Conservation (phyloP, 2,888 invertebrate species). For the Aphodius granarius region DNA sequence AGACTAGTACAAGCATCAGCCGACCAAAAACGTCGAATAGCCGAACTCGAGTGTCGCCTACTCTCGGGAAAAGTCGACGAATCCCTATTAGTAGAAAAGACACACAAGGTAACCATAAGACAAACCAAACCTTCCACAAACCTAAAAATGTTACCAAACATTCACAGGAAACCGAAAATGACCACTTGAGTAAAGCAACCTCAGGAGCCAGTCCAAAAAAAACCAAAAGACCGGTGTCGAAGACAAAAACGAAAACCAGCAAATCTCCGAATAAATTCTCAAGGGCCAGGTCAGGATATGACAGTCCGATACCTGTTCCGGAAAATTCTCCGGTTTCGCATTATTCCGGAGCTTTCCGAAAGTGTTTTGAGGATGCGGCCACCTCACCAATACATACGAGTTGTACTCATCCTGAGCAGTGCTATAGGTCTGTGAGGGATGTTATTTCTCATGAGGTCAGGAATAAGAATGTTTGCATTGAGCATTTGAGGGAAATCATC, state of each 20-base stretch:
- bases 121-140: slow-evolving; percentile 11
- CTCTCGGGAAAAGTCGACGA: slow-evolving; percentile 14
- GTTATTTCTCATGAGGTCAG: slow-evolving; percentile 19
- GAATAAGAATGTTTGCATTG: slow-evolving; percentile 24
- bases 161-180: neutral
- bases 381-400: neutral
- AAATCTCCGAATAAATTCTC: neutral
- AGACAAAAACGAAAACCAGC: neutral
- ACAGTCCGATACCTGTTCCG: neutral
- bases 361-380: neutral
- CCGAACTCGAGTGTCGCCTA: slow-evolving; percentile 51
- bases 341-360: neutral
- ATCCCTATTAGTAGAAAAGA: neutral
- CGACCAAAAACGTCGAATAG: slow-evolving; percentile 53
- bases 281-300: neutral
- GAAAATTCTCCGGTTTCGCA: neutral
- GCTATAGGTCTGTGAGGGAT: slow-evolving; percentile 19
- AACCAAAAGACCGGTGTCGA: neutral
- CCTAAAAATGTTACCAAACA: slow-evolving; percentile 19
- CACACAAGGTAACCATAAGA: neutral
- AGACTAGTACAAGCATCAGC: slow-evolving; percentile 53
- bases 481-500: slow-evolving; percentile 26
- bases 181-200: neutral
- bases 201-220: neutral
- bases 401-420: slow-evolving; percentile 23